A percentile compares a stretch with the other conserved stretches of the same genome.
phyloP scores from a whole-genome alignment of 2,113 vertebrate genomes.

The Nycticryphes semicollaris region DNA sequence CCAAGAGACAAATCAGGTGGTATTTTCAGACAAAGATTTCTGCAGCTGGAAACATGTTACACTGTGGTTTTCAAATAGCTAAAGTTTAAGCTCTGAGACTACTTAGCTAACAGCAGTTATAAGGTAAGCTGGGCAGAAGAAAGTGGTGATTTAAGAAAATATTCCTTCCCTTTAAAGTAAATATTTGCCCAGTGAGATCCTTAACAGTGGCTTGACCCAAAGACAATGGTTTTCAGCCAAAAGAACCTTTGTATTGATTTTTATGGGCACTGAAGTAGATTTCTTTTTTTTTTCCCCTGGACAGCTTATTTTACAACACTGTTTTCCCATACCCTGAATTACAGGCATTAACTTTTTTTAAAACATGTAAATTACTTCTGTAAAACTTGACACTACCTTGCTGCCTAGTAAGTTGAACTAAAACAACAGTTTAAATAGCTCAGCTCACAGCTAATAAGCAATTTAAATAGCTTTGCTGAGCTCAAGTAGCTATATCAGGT shows the following conservation, averaged over 20 bases:
- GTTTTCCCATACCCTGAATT: background rate
- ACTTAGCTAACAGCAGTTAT: background rate
- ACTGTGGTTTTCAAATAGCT: background rate
- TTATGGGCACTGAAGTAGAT: background rate
- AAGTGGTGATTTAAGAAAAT: background rate
- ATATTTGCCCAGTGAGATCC: background rate
- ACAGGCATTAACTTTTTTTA: background rate
- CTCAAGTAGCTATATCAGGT: conserved; percentile 52
- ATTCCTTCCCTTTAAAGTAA: background rate
- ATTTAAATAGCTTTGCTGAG: conserved; percentile 61
- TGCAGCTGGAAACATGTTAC: background rate
- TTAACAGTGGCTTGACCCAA: background rate
- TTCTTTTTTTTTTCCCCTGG: background rate
- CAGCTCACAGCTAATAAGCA: conserved; percentile 58
- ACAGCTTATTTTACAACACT: background rate
- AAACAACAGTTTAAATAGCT: conserved; percentile 53
- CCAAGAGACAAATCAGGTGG: background rate
- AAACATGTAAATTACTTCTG: background rate
- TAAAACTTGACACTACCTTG: background rate
- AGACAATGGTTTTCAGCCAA: background rate
- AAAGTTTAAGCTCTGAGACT: background rate
- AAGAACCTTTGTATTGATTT: background rate
- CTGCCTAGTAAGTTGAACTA: conserved; percentile 19
- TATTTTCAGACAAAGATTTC: background rate
- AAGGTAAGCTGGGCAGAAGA: background rate